These are phyloP conservation scores for Meiosimyza decipiens DNA, from an alignment of 2,888 invertebrate genomes.

Conservation along the genomic window DNA sequence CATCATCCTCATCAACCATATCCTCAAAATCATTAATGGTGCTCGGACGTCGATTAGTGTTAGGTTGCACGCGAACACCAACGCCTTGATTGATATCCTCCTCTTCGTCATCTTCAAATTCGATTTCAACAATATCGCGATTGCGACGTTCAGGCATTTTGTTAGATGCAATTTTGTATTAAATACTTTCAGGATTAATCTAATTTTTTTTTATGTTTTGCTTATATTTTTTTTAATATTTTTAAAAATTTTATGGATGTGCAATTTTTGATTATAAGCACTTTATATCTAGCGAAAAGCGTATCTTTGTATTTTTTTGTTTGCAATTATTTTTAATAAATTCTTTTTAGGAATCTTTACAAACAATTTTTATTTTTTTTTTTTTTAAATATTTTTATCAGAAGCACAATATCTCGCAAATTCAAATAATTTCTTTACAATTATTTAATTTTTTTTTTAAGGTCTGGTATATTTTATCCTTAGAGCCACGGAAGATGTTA, in stretches of 20 bases:
- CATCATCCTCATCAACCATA: conserved; percentile 49
- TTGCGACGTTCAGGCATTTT: conserved; percentile 57
- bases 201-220: conserved; percentile 5
- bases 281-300: too few relatives aligned
- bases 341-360: too few relatives aligned
- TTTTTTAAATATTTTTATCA: too few relatives aligned
- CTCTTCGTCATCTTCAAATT: conserved; percentile 63
- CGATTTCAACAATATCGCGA: conserved; percentile 57
- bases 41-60: conserved; percentile 47
- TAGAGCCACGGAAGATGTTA: background rate
- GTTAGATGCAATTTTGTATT: background rate
- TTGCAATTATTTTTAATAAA: too few relatives aligned
- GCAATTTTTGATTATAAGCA: background rate
- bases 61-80: conserved; percentile 53
- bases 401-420: too few relatives aligned
- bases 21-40: conserved; percentile 49
- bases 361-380: too few relatives aligned
- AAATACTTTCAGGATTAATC: conserved; percentile 20
- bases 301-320: too few relatives aligned
- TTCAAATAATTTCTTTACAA: too few relatives aligned
- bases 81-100: conserved; percentile 58
- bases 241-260: background rate
- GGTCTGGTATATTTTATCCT: background rate
- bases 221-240: background rate
- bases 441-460: too few relatives aligned